Conservation (phyloP, 2,113 vertebrate genomes). For the Morone chrysops region DNA sequence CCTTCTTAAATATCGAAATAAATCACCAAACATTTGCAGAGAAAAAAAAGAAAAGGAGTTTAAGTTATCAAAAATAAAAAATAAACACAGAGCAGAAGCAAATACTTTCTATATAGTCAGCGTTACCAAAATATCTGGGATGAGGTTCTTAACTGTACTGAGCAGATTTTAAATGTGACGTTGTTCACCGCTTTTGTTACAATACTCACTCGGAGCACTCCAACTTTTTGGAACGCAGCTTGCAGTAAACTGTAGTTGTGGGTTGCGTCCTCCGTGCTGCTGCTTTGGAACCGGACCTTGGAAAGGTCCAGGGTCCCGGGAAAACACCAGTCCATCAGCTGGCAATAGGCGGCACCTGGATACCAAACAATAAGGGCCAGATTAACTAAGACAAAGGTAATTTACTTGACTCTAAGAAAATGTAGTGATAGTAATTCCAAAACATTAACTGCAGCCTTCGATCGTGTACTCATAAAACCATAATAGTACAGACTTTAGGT, state of each 20-base stretch:
- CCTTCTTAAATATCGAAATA: neutral
- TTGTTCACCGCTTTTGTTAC: neutral
- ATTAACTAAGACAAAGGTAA: neutral
- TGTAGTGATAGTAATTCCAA: too few relatives aligned
- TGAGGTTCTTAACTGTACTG: neutral
- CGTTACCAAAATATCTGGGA: too few relatives aligned
- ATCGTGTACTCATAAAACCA: too few relatives aligned
- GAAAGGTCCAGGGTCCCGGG: conserved; percentile 67
- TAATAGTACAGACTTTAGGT: too few relatives aligned
- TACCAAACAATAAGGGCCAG: neutral
- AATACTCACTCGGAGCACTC: conserved; percentile 65
- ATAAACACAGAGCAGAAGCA: too few relatives aligned
- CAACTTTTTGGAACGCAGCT: conserved; percentile 60
- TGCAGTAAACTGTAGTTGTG: conserved; percentile 74
- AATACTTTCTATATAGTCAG: too few relatives aligned
- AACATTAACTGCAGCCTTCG: too few relatives aligned
- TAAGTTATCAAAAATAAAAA: too few relatives aligned
- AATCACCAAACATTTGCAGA: too few relatives aligned
- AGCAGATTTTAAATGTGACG: neutral
- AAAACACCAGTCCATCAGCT: conserved; percentile 73
- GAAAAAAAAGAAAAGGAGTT: too few relatives aligned
- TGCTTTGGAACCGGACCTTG: conserved; percentile 61
- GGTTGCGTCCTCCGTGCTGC: conserved; percentile 24
- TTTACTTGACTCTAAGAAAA: too few relatives aligned
- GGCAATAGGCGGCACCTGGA: conserved; percentile 78